Base-by-base conservation (phyloP, 1,140 invertebrate species). In the Ooceraea biroi region DNA sequence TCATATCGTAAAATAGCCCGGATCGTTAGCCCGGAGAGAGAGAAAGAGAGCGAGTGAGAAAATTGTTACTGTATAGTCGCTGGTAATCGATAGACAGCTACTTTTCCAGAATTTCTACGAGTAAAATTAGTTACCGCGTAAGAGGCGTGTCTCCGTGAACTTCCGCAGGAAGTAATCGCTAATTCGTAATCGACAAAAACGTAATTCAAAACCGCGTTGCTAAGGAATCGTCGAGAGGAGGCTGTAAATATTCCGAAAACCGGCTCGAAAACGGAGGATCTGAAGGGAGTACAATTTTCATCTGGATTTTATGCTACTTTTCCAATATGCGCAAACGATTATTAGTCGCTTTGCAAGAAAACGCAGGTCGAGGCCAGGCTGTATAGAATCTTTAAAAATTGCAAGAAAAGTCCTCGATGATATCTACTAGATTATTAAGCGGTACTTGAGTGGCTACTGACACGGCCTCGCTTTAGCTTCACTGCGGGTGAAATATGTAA, bases 91-190 rank as follows among this genome's bases (percentile, higher is more conserved):
- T 84, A 84, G 80, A 48, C 72, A 83, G 86, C 68, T 84, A 69
- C 71, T 88, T 88, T 88, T 84, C 82, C 58, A 88, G 86, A 74
- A 82, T 88, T 88, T 87, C 68, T 87, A 87, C 73, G 41, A 78
- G 50, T 80, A 82, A 82, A 82, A 46, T 87, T 84, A 72, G 48
- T 44, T 52, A 55, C 22, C 55, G 44, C 61, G 30, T 80, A 80
- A 68, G 65, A 52, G 17, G 22, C 27, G 19, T 83, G 60, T 52
- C 61, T 57, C 61, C 30, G 61, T 77, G 48, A 83, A 65, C 50
- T 69, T 80, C 36, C 76, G 76, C 50, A 69, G 17, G 71, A 57
- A 22, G 65, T 36, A 36, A 36, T 7, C 36, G 36, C 66, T 80
- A 77, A 12, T 83, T 71, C 52, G 58, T 50, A 30, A 52, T 36